Base-by-base conservation (phyloP, 30 jellyfish, hydroid and myxozoan genomes). In the Cassiopea xamachana region DNA sequence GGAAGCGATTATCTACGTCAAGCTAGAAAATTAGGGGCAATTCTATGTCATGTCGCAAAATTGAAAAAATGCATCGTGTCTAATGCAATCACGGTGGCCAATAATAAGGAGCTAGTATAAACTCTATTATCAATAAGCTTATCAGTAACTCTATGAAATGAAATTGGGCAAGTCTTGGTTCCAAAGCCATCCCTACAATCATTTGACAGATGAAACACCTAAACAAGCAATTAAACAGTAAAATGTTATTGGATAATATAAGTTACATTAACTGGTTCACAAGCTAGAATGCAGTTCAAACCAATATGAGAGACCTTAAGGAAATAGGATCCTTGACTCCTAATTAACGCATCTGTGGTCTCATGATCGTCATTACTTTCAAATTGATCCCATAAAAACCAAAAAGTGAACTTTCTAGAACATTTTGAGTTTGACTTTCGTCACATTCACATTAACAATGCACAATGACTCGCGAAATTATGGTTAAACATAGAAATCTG, bases 121-220 rank as follows among this genome's bases (percentile, higher is more conserved):
- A 0, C 0, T 7, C 7, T 1, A 75, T 75, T 44, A 75, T 27
- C 39, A 75, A 39, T 0, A 39, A 10, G 84, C 69, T 75, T 75
- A 13, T 75, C 84, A 14, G 69, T 18, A 75, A 43, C 45, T 13
- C 48, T 75, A 39, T 64, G 8, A 2, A 75, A 51, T 39, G 84
- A 75, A 75, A 39, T 75, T 75, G 48, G 70, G 8, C 1, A 1
- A 43, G 46, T 75, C 69, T 75, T 75, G 84, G 84, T 75, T 44
- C 70, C 13, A 51, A 6, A 46, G 67, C 64, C 75, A 78, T 10
- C 10, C 75, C 39, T 27, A 48, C 15, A 51, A 78, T 55, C 74
- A 78, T 43, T 43, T 78, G 87, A 78, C 87, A 50, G 19, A 48
- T 27, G 75, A 47, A 78, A 78, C 87, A 55, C 75, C 49, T n/a